Evolutionary conservation across 2,888 invertebrate species (phyloP).

Genomic region (Acanthosepion lycidas): DNA sequence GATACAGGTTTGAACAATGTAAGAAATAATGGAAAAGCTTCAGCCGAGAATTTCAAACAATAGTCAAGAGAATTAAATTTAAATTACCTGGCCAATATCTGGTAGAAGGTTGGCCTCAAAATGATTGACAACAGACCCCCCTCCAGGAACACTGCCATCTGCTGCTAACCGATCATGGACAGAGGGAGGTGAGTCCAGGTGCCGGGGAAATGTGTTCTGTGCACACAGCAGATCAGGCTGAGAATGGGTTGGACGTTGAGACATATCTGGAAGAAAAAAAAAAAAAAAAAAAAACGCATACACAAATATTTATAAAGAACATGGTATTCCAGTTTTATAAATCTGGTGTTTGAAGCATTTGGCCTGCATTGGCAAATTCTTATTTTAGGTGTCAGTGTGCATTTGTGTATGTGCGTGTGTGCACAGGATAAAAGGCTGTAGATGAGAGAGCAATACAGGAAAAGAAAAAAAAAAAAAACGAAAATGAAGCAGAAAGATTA

Average conservation of each 20-base stretch:
- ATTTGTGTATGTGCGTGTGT: too few relatives aligned
- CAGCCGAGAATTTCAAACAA: neutral
- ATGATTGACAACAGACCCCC: constrained; percentile 47
- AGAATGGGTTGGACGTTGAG: constrained; percentile 52
- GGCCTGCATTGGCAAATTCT: neutral
- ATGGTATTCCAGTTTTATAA: neutral
- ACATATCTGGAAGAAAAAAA: neutral
- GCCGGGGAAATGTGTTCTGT: constrained; percentile 65
- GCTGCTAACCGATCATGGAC: constrained; percentile 39
- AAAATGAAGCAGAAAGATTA: too few relatives aligned
- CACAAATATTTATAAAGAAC: neutral
- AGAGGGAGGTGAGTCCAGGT: constrained; percentile 53
- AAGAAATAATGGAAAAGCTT: neutral
- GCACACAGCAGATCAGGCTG: constrained; percentile 68
- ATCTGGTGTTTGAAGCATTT: neutral
- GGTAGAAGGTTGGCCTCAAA: constrained; percentile 50
- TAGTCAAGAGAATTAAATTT: neutral
- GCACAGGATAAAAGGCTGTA: neutral
- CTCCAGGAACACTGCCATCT: constrained; percentile 45
- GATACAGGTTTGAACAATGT: neutral
- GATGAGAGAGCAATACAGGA: neutral
- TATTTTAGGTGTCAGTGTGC: too few relatives aligned
- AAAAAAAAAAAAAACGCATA: neutral
- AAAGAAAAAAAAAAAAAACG: neutral
- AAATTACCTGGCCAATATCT: constrained; percentile 45